These are phyloP conservation scores for Zoanthus solanderi DNA, from an alignment of 92 coral and sea anemone species.

Conservation along the genomic window DNA sequence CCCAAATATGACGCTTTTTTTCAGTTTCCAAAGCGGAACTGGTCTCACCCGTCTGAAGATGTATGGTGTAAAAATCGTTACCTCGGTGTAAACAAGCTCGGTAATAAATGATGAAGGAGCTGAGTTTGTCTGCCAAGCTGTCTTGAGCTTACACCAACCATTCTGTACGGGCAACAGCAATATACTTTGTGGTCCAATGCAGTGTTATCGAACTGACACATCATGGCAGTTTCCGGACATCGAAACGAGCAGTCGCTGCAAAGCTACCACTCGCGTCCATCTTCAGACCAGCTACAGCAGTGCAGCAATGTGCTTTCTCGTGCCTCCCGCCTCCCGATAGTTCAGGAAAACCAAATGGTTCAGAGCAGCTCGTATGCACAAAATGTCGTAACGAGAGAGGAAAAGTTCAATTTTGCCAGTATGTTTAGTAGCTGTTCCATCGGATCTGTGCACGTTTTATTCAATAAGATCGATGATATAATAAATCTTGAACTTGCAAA, in stretches of 20 bases:
- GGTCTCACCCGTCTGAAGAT: neutral
- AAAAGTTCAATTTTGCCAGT: neutral
- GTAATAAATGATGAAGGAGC: neutral
- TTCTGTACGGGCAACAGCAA: neutral
- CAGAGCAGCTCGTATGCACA: neutral
- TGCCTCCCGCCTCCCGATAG: neutral
- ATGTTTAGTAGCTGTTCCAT: neutral
- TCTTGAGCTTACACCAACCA: neutral
- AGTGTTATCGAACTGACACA: neutral
- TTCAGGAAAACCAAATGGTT: neutral
- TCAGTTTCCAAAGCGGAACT: neutral
- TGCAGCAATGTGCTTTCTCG: neutral
- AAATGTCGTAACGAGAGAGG: neutral
- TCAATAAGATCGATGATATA: neutral
- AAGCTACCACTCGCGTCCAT: neutral
- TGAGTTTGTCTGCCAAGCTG: neutral
- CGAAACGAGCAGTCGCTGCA: conserved; percentile 2
- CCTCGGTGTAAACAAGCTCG: too few relatives aligned
- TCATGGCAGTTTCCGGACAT: neutral
- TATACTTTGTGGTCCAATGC: neutral
- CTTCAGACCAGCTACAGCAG: neutral
- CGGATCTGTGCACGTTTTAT: neutral
- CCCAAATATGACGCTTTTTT: neutral
- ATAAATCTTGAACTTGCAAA: neutral
- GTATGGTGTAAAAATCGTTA: too few relatives aligned